Conservation (phyloP, 2,797 vertebrate species). For the Parauchenoglanis ngamensis region DNA sequence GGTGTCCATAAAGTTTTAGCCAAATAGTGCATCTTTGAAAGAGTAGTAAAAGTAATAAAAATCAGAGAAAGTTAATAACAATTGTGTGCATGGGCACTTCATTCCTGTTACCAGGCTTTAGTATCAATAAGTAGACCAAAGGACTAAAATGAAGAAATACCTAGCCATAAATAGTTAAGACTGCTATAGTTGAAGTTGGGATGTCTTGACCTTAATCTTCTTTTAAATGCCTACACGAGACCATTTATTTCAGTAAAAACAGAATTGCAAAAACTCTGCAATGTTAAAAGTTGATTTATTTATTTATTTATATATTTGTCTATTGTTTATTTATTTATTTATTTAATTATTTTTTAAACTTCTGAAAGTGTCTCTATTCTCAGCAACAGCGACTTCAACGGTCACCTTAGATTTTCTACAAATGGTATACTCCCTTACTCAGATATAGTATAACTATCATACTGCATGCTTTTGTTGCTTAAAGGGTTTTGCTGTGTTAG, state of each 20-base stretch:
- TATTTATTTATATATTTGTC: too few relatives aligned
- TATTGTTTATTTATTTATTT: too few relatives aligned
- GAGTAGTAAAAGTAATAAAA: background rate
- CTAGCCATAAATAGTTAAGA: background rate
- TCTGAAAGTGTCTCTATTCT: background rate
- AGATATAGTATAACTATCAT: background rate
- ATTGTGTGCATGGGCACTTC: background rate
- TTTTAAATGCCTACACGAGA: background rate
- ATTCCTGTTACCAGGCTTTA: too few relatives aligned
- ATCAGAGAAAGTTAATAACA: background rate
- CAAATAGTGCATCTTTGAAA: background rate
- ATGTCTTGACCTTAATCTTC: background rate
- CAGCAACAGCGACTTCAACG: background rate
- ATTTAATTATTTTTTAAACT: background rate
- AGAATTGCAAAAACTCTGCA: too few relatives aligned
- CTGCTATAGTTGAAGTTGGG: background rate
- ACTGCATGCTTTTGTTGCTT: too few relatives aligned
- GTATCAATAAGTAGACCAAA: too few relatives aligned
- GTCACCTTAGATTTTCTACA: background rate
- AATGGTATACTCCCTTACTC: too few relatives aligned
- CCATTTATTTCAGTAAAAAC: background rate
- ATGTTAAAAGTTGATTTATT: background rate
- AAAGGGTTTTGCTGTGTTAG: too few relatives aligned
- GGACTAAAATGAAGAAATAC: background rate
- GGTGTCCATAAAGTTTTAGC: background rate